A percentile compares a stretch with the other conserved stretches of the same genome.
phyloP scores from a whole-genome alignment of 2,888 invertebrate genomes.

The Polietes domitor region DNA sequence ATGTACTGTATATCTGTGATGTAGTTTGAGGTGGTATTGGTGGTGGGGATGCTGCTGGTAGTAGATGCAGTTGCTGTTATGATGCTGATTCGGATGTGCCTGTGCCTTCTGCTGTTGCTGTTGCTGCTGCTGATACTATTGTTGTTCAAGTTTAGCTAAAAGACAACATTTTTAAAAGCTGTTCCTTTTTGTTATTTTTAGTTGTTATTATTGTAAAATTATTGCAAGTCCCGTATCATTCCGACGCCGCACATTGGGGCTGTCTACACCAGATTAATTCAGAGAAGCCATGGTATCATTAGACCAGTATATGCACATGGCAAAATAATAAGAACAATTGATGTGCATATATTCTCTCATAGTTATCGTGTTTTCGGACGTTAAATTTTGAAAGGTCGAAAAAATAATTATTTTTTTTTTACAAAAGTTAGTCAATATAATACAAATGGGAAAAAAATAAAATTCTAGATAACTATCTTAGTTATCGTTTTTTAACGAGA shows the following conservation, averaged over 20 bases:
- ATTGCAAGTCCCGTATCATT: slow-evolving; percentile 55
- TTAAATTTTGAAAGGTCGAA: no score
- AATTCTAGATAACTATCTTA: no score
- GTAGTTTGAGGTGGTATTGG: not conserved
- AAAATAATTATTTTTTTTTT: no score
- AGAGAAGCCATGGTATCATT: no score
- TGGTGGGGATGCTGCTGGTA: slow-evolving; percentile 16
- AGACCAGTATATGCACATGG: no score
- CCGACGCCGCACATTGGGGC: slow-evolving; percentile 11
- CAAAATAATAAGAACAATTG: no score
- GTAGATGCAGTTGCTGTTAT: slow-evolving; percentile 56
- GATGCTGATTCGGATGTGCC: slow-evolving; percentile 33
- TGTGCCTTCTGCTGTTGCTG: slow-evolving; percentile 4
- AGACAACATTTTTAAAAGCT: slow-evolving; percentile 70
- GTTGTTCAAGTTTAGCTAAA: slow-evolving; percentile 57
- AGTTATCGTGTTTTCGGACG: no score
- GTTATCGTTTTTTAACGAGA: no score
- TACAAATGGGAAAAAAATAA: no score
- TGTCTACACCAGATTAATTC: no score
- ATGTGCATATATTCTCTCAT: no score
- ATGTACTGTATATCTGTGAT: not conserved
- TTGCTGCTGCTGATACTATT: slow-evolving; percentile 41
- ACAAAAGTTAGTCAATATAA: no score
- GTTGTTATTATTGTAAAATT: slow-evolving; percentile 66
- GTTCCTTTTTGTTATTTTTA: slow-evolving; percentile 63